Evolutionary conservation across 2,888 invertebrate species (phyloP), one percentile per base, ranked within the genome.

Genomic region (Uloborus plumipes): DNA sequence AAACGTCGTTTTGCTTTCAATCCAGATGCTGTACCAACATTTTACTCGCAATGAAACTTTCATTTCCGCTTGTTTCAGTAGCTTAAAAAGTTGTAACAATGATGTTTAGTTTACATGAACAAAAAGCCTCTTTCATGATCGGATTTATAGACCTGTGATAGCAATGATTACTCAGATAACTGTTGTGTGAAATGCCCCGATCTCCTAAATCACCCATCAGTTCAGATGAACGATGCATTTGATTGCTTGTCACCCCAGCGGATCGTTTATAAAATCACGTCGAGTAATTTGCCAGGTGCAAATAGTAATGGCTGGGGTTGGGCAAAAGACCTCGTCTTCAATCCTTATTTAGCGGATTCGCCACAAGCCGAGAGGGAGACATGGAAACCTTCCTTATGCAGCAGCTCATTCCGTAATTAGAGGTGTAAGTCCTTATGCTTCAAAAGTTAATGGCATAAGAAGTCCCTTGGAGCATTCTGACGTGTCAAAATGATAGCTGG

Each of bases 351-450:
- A 80, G 67, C 67, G 49, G 59, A 47, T 64, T 64, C 59, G 18
- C 59, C n/a, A 11, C 18, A 16, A 26, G n/a, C 18, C 9, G 15
- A 62, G n/a, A n/a, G 47, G 39, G 64, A 64, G 47, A 51, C 49
- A 22, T 61, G 18, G 20, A 70, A 58, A 11, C 18, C 20, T 31
- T 31, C 47, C 70, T 16, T 67, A 49, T 64, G 73, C 20, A 22
- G 73, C 31, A 22, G 20, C 59, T 62, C 47, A 50, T 59, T 50
- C 47, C 26, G 55, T 80, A 73, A 80, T 80, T 80, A 80, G 79
- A 73, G 78, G 79, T 62, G 62, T 73, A 73, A 67, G 79, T 80
- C 73, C 51, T 67, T 80, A 72, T 55, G 79, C 79, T 73, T 73
- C 62, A 26, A 62, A 69, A 55, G 47, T 55, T 73, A 80, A 73